phyloP scores from a whole-genome alignment of 2,797 vertebrate genomes.

The Pangasius mekongensis region DNA sequence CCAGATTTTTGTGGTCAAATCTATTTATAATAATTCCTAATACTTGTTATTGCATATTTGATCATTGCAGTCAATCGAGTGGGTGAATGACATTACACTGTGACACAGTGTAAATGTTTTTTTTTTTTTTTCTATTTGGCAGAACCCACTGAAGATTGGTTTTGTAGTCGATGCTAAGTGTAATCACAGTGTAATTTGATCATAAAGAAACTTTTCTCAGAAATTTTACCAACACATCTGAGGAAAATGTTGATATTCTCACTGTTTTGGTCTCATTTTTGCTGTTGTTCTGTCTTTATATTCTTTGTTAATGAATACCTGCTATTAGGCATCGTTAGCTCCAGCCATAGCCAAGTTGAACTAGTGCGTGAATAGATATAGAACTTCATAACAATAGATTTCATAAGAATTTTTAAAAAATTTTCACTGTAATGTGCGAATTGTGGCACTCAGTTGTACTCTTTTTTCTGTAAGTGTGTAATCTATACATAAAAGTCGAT shows the following conservation, averaged over 20 bases:
- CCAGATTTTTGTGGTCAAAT: neutral
- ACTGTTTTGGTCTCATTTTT: neutral
- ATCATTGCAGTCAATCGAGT: neutral
- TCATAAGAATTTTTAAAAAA: neutral
- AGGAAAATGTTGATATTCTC: neutral
- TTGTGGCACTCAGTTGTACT: neutral
- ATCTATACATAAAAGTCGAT: neutral
- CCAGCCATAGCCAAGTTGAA: neutral
- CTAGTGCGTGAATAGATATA: neutral
- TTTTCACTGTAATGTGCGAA: neutral
- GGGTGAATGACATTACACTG: neutral
- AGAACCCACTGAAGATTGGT: neutral
- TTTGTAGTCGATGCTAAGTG: neutral
- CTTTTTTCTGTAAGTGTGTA: neutral
- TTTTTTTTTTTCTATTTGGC: too few species aligned
- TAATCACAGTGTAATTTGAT: neutral
- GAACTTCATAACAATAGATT: neutral
- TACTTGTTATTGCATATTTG: neutral
- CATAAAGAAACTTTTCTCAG: neutral
- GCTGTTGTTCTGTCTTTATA: neutral
- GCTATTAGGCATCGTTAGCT: neutral
- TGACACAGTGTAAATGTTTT: neutral
- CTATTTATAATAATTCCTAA: neutral
- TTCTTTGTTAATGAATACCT: neutral
- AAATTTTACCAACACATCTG: neutral